These are phyloP conservation scores for Oncopodura yosiiana DNA, from an alignment of 1,140 invertebrate species.

Conservation along the genomic window DNA sequence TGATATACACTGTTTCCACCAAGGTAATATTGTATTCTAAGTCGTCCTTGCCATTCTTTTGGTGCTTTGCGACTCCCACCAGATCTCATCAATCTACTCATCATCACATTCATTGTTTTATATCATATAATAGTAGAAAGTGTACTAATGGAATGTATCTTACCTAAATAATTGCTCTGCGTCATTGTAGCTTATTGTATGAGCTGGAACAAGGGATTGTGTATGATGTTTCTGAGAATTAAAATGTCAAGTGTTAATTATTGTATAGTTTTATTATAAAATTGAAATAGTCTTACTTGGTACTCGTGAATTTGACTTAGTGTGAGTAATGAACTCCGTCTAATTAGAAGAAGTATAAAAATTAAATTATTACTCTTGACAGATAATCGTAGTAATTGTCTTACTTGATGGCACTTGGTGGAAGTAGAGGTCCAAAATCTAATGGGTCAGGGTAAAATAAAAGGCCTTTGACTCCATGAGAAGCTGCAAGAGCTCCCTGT, in stretches of 20 bases:
- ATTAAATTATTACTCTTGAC: too few species aligned
- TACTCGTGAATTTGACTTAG: constrained; percentile 30
- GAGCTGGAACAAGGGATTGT: constrained; percentile 18
- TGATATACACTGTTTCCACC: too few species aligned
- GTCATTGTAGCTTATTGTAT: constrained; percentile 26
- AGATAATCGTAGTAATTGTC: too few species aligned
- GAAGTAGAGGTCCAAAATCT: constrained; percentile 29
- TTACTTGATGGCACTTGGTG: constrained; percentile 20
- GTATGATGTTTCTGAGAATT: constrained; percentile 23
- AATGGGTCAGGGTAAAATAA: constrained; percentile 31
- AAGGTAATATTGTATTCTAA: constrained; percentile 38
- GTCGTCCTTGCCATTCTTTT: constrained; percentile 36
- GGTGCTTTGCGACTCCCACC: too few species aligned
- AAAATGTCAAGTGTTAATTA: too few species aligned
- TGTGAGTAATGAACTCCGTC: constrained; percentile 21
- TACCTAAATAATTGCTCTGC: constrained; percentile 34
- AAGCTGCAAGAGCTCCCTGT: constrained; percentile 17
- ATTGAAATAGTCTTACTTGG: too few species aligned
- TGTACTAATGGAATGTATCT: too few species aligned
- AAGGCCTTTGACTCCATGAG: constrained; percentile 23
- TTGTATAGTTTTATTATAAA: too few species aligned
- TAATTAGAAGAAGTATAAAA: too few species aligned
- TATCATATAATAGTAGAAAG: too few species aligned
- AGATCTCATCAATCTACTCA: too few species aligned
- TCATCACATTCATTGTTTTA: too few species aligned